Percentiles rank a stretch among this genome's conserved stretches.
These are phyloP conservation scores for Spodoptera litura DNA, from an alignment of 1,140 invertebrate genomes.

Conservation along the genomic window DNA sequence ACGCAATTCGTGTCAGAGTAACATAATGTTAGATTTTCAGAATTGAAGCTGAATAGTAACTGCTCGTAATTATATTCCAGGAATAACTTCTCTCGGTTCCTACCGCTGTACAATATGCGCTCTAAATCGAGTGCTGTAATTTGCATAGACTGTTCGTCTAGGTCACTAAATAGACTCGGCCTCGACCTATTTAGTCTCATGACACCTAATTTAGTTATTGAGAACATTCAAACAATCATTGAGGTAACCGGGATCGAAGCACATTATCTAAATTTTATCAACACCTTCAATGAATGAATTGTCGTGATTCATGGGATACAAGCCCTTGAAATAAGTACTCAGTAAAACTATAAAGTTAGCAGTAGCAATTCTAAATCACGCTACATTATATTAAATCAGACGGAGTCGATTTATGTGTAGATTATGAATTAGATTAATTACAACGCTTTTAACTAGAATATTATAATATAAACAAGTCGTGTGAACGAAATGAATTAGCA, in stretches of 20 bases:
- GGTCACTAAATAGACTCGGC: slow-evolving; percentile 69
- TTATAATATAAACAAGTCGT: neutral
- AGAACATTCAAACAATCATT: slow-evolving; percentile 65
- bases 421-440: slow-evolving; percentile 26
- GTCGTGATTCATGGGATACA: neutral
- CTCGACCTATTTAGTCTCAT: slow-evolving; percentile 74
- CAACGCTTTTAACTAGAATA: slow-evolving; percentile 6
- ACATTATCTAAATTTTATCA: slow-evolving; percentile 27
- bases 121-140: slow-evolving; percentile 46
- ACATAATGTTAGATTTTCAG: slow-evolving; percentile 18
- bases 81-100: slow-evolving; percentile 23
- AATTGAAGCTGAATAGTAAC: neutral
- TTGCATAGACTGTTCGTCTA: slow-evolving; percentile 59
- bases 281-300: slow-evolving; percentile 13
- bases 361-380: neutral
- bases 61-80: slow-evolving; percentile 34
- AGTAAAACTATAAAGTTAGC: neutral
- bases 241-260: slow-evolving; percentile 53
- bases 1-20: slow-evolving; percentile 6
- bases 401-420: slow-evolving; percentile 4
- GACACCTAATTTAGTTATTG: slow-evolving; percentile 73
- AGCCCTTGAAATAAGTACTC: slow-evolving; percentile 4
- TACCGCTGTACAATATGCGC: slow-evolving; percentile 27
- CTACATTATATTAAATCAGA: slow-evolving; percentile 1
- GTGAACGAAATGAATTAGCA: slow-evolving; percentile 5